A percentile compares a stretch with the other conserved stretches of the same genome.
Conservation (phyloP, 2,113 vertebrate genomes). For the Oryzias celebensis region DNA sequence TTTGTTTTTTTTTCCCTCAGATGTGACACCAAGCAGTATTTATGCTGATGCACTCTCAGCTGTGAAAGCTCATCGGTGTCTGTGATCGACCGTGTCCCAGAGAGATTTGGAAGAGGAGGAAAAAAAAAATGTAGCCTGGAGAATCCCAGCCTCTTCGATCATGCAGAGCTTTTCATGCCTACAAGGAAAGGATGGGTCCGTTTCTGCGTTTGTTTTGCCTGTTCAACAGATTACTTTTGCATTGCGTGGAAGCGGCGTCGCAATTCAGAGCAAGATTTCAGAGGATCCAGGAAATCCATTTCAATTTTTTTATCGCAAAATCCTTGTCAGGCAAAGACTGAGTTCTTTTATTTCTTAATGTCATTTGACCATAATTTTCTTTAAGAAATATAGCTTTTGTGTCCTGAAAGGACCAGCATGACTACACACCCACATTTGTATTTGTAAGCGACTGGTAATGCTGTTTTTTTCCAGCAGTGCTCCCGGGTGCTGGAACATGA, state of each 20-base stretch:
- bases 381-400: too few relatives aligned
- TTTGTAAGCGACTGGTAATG: slow-evolving; percentile 15
- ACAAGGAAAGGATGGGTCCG: slow-evolving; percentile 28
- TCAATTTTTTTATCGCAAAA: slow-evolving; percentile 21
- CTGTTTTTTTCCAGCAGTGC: slow-evolving; percentile 3
- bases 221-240: slow-evolving; percentile 11
- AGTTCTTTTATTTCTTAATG: slow-evolving; percentile 42
- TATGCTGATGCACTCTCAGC: slow-evolving; percentile 58
- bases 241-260: neutral
- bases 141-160: slow-evolving; percentile 46
- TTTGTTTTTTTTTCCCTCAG: slow-evolving; percentile 11
- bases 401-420: slow-evolving; percentile 30
- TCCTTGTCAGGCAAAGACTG: slow-evolving; percentile 17
- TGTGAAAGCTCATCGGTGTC: slow-evolving; percentile 45
- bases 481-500: slow-evolving; percentile 19
- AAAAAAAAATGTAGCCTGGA: slow-evolving; percentile 61
- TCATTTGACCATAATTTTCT: slow-evolving; percentile 19
- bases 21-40: slow-evolving; percentile 43
- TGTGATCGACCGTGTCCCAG: slow-evolving; percentile 39
- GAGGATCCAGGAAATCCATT: slow-evolving; percentile 12
- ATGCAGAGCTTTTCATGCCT: slow-evolving; percentile 22
- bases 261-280: slow-evolving; percentile 16
- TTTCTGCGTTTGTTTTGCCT: slow-evolving; percentile 35
- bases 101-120: slow-evolving; percentile 32
- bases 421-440: slow-evolving; percentile 20